A percentile compares a stretch with the other conserved stretches of the same genome.
Conservation (phyloP, 2,113 vertebrate species). For the Catharus fuscescens region DNA sequence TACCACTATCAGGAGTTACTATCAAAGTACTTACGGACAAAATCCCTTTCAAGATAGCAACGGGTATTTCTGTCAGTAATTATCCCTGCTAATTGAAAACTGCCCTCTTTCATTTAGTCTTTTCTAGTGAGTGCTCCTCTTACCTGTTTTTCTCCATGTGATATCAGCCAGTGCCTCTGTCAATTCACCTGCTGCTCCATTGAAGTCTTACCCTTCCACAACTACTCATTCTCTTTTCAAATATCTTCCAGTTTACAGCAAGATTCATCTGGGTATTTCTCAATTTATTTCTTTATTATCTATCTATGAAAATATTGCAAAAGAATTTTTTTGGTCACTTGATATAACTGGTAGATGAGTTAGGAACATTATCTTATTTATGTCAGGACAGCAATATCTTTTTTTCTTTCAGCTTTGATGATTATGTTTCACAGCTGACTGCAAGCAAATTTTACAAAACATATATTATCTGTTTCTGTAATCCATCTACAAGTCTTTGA, state of each 20-base stretch:
- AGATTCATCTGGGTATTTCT: not conserved
- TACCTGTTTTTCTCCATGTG: not conserved
- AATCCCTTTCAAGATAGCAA: slow-evolving; percentile 11
- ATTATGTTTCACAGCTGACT: not conserved
- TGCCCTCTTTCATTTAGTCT: slow-evolving; percentile 3
- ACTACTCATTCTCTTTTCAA: not conserved
- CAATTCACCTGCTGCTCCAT: not conserved
- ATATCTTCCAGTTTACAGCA: not conserved
- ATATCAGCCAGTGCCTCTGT: not conserved
- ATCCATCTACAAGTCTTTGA: not conserved
- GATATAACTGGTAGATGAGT: not conserved
- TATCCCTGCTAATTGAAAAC: not conserved
- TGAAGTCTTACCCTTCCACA: not conserved
- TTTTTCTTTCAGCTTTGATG: not conserved
- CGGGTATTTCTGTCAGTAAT: not conserved
- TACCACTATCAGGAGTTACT: slow-evolving; percentile 4
- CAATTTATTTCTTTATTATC: not conserved
- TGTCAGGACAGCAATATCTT: not conserved
- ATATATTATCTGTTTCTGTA: not conserved
- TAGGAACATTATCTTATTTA: not conserved
- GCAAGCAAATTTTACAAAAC: not conserved
- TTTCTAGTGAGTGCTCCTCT: not conserved
- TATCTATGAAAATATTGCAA: not conserved
- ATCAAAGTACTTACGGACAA: slow-evolving; percentile 42
- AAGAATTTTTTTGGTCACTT: not conserved